These are phyloP conservation scores for Gallirallus australis DNA, from an alignment of 2,797 vertebrate species.

Conservation along the genomic window DNA sequence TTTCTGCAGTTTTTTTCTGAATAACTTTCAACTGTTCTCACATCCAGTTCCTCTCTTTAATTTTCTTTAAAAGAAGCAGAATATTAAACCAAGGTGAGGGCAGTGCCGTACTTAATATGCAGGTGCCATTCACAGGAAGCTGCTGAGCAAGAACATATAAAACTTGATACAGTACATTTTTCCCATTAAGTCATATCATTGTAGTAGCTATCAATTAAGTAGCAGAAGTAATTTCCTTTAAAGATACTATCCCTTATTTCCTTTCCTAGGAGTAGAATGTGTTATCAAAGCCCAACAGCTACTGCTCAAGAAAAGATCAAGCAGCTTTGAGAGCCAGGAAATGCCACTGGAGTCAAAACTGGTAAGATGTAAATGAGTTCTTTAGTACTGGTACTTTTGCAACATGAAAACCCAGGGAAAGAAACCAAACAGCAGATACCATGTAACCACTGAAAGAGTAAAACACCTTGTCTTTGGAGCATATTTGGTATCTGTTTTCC, in stretches of 20 bases:
- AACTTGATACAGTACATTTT: neutral
- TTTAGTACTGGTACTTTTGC: neutral
- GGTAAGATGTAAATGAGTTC: neutral
- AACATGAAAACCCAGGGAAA: neutral
- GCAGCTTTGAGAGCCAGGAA: neutral
- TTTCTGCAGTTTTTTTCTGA: constrained; percentile 48
- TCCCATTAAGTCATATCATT: neutral
- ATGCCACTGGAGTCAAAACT: neutral
- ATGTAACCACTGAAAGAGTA: neutral
- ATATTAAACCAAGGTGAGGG: constrained; percentile 35
- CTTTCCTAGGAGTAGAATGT: neutral
- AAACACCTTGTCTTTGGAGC: neutral
- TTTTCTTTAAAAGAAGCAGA: constrained; percentile 41
- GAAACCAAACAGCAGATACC: neutral
- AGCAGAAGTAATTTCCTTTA: constrained; percentile 17
- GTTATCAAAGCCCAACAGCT: constrained; percentile 20
- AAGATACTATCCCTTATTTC: neutral
- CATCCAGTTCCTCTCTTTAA: constrained; percentile 19
- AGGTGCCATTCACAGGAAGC: constrained; percentile 7
- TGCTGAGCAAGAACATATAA: neutral
- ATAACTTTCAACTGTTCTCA: constrained; percentile 26
- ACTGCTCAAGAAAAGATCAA: neutral
- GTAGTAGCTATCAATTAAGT: constrained; percentile 24
- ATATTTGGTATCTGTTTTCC: neutral
- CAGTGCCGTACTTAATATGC: constrained; percentile 13